A percentile compares a stretch with the other conserved stretches of the same genome.
phyloP scores from a whole-genome alignment of 1,140 invertebrate species.

The Psilanteris sp. region DNA sequence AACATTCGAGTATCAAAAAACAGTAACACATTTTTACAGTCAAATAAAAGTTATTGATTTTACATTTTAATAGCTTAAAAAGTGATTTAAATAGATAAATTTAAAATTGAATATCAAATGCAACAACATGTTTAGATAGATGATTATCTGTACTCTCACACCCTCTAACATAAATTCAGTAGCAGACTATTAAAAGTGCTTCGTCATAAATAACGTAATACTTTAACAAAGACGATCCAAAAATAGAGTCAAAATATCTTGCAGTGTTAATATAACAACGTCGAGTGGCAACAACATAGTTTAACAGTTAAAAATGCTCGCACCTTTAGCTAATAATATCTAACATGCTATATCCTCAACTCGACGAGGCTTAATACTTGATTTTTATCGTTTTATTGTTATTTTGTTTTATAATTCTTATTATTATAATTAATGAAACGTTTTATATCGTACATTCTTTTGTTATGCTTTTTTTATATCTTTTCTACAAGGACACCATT shows the following conservation, averaged over 20 bases:
- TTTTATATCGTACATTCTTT: not conserved
- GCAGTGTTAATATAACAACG: slow-evolving; percentile 28
- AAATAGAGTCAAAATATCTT: slow-evolving; percentile 45
- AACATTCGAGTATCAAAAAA: too few relatives aligned
- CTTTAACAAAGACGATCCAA: slow-evolving; percentile 37
- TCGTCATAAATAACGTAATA: slow-evolving; percentile 7
- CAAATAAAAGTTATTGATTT: too few relatives aligned
- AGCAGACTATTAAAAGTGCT: slow-evolving; percentile 35
- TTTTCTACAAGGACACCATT: slow-evolving; percentile 25
- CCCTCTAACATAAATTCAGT: slow-evolving; percentile 7
- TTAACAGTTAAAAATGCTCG: slow-evolving; percentile 57
- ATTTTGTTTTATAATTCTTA: slow-evolving; percentile 1
- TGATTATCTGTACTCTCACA: slow-evolving; percentile 4
- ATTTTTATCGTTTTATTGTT: slow-evolving; percentile 7
- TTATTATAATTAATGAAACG: too few relatives aligned
- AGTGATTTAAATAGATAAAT: not conserved
- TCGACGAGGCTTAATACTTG: slow-evolving; percentile 57
- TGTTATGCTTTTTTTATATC: not conserved
- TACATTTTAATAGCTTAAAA: too few relatives aligned
- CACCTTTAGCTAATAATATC: slow-evolving; percentile 41
- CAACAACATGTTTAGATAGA: not conserved
- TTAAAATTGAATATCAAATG: slow-evolving; percentile 20
- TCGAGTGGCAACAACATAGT: slow-evolving; percentile 55
- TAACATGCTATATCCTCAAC: slow-evolving; percentile 40
- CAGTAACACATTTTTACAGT: too few relatives aligned